Conservation (phyloP, 2,888 invertebrate genomes). For the Amorpha juglandis region DNA sequence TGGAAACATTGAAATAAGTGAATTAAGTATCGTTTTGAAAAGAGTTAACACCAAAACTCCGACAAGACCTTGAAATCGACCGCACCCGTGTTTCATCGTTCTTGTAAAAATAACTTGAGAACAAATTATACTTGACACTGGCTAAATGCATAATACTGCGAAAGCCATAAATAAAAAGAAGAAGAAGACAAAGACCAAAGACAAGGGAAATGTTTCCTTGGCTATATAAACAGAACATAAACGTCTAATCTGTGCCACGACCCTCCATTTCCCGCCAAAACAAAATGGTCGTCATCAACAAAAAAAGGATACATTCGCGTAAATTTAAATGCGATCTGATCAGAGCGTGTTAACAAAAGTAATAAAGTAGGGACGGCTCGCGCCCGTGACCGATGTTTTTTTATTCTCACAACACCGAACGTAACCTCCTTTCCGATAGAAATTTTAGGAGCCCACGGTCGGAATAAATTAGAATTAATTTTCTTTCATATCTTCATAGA, state of each 20-base stretch:
- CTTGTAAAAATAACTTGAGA: no score
- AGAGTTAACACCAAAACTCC: no score
- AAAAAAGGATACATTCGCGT: constrained; percentile 29
- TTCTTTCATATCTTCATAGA: constrained; percentile 22
- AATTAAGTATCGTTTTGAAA: no score
- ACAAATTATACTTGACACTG: no score
- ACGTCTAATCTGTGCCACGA: neutral
- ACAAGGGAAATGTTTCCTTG: neutral
- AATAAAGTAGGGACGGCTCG: constrained; percentile 38
- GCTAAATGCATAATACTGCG: no score
- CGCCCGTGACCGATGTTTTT: constrained; percentile 16
- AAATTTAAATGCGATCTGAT: constrained; percentile 45
- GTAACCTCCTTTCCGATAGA: constrained; percentile 37
- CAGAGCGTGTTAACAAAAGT: constrained; percentile 43
- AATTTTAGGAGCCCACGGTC: constrained; percentile 32
- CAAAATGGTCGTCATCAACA: constrained; percentile 31
- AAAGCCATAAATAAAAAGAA: no score
- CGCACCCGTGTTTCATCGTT: no score
- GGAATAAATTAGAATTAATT: constrained; percentile 35
- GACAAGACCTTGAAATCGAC: no score
- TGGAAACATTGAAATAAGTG: no score
- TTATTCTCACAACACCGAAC: neutral
- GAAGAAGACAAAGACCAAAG: no score
- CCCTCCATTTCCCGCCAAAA: constrained; percentile 23
- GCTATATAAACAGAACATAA: constrained; percentile 3